Evolutionary conservation across 2,797 vertebrate species (phyloP), one percentile per base, ranked within the genome.

Genomic region (Avahi laniger): DNA sequence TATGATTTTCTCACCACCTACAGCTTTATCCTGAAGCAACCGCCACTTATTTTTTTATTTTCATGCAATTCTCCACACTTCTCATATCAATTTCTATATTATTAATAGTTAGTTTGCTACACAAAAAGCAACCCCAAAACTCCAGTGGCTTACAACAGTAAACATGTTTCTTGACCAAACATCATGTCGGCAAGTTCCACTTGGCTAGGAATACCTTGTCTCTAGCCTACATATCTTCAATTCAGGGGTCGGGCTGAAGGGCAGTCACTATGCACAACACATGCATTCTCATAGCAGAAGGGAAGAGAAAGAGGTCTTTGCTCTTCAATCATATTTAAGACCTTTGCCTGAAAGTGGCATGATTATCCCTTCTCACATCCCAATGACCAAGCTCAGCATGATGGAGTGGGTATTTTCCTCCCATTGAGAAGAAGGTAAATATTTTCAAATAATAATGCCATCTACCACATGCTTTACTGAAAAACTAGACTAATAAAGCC

Each of bases 21-120:
- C 11, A 89, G 11, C 17, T 92, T 87, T 81, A 78, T 91, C 41
- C 33, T 24, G 52, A 95, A 90, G 78, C 17, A 84, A 84, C 4
- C 24, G 17, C 30, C 46, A 72, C 33, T 46, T 57, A n/a, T 46
- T 72, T 78, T 78, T 76, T 73, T 43, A 52, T 80, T 94, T 89
- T 92, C 50, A 67, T 81, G 48, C 18, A 65, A n/a, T 14, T 75
- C 59, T 50, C 30, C 22, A 65, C 3, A 75, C 3, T 63, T 46
- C 13, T 89, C 50, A 22, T 10, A 63, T 15, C 38, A 91, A 65
- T 54, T 91, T 96, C 93, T 83, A 15, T 69, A 57, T 52, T 33
- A 82, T 12, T 28, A 59, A 59, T 59, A 59, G 33, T 59, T 57
- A 13, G 18, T 59, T 75, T 41, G n/a, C 78, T 85, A 15, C n/a